Conservation (phyloP, 2,113 vertebrate genomes). For the Rhinoderma darwinii region DNA sequence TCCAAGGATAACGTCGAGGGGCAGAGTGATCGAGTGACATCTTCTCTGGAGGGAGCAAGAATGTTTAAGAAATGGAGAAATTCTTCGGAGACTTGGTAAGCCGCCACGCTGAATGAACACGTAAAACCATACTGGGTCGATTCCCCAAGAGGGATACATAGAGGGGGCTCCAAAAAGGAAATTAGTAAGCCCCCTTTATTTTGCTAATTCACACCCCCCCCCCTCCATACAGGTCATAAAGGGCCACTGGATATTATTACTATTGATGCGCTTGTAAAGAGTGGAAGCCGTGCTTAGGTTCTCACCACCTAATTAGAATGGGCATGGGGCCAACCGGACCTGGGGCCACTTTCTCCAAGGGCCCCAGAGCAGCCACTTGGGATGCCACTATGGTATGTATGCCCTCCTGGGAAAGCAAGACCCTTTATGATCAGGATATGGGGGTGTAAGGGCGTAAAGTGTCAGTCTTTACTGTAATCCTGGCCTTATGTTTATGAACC, state of each 20-base stretch:
- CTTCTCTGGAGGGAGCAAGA: neutral
- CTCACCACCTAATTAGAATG: no score
- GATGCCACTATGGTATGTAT: no score
- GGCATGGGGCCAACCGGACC: no score
- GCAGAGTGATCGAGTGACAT: fast-evolving
- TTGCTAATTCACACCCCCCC: neutral
- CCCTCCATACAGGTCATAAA: no score
- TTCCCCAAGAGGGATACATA: neutral
- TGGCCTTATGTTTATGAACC: neutral
- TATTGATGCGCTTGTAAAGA: no score
- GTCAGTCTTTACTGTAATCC: neutral
- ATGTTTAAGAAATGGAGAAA: neutral
- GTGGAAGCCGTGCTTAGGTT: no score
- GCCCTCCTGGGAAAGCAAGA: no score
- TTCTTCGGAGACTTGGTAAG: neutral
- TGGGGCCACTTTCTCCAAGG: no score
- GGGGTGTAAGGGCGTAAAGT: no score
- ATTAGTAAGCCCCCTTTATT: neutral
- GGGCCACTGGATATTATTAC: no score
- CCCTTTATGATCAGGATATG: no score
- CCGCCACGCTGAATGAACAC: neutral
- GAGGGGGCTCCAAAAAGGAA: neutral
- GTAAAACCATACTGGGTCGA: neutral
- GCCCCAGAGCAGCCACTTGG: no score
- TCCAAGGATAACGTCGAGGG: neutral